Conservation (phyloP, 2,888 invertebrate species). For the Pilophorus perplexus region DNA sequence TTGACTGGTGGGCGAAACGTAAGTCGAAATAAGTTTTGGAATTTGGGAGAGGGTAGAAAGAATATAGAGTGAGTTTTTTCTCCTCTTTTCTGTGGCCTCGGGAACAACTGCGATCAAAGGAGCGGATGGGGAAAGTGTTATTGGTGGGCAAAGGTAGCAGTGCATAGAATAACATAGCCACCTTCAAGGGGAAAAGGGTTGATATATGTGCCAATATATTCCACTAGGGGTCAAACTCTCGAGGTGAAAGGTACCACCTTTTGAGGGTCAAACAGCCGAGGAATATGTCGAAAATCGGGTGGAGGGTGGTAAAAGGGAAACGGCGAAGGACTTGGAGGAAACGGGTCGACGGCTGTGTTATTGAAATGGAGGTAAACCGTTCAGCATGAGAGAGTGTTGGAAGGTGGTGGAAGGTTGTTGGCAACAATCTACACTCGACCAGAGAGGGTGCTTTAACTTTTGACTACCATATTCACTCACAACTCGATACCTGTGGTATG, state of each 20-base stretch:
- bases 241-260: slow-evolving; percentile 12
- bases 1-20: too few species aligned
- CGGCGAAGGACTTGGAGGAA: slow-evolving; percentile 3
- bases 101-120: slow-evolving; percentile 28
- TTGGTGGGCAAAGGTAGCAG: slow-evolving; percentile 8
- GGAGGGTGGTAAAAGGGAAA: too few species aligned
- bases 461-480: too few species aligned
- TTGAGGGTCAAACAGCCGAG: background rate
- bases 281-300: slow-evolving; percentile 8
- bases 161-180: too few species aligned
- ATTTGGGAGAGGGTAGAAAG: background rate
- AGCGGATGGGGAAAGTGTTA: slow-evolving; percentile 1
- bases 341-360: slow-evolving; percentile 14
- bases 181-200: slow-evolving; percentile 7
- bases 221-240: background rate
- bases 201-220: slow-evolving; percentile 26
- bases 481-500: too few species aligned
- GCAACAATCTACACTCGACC: too few species aligned
- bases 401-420: background rate
- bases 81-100: slow-evolving; percentile 1
- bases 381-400: background rate
- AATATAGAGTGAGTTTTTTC: slow-evolving; percentile 18
- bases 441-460: too few species aligned
- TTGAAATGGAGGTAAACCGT: slow-evolving; percentile 35
- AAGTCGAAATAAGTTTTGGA: background rate